Percentiles rank a stretch among this genome's conserved stretches.
phyloP scores from a whole-genome alignment of 2,797 vertebrate genomes.

The Lutjanus campechanus region DNA sequence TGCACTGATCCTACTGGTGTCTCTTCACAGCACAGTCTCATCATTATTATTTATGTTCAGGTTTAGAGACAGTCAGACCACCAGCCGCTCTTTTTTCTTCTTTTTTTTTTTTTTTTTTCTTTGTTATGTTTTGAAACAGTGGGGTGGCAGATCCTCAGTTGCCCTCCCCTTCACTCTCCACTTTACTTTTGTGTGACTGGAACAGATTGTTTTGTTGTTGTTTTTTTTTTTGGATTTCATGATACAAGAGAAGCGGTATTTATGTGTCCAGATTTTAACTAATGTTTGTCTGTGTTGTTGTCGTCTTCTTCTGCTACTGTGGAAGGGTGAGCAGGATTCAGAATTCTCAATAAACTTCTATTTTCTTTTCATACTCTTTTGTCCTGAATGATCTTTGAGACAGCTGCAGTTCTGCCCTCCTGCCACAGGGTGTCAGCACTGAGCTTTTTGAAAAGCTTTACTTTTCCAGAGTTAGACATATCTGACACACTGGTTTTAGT shows the following conservation, averaged over 20 bases:
- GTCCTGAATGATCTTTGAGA: neutral
- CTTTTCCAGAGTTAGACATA: neutral
- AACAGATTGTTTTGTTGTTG: slow-evolving; percentile 58
- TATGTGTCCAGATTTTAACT: slow-evolving; percentile 78
- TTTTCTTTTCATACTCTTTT: slow-evolving; percentile 83
- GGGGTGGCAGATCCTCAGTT: slow-evolving; percentile 17
- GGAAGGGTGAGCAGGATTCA: slow-evolving; percentile 82
- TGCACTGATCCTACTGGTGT: slow-evolving; percentile 64
- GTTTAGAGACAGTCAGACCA: slow-evolving; percentile 58
- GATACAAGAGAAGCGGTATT: slow-evolving; percentile 71
- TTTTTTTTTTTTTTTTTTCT: slow-evolving; percentile 13
- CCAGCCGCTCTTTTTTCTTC: slow-evolving; percentile 40
- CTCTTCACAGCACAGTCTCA: slow-evolving; percentile 54
- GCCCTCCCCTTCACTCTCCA: slow-evolving; percentile 16
- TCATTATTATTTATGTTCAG: slow-evolving; percentile 72
- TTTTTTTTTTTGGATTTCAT: slow-evolving; percentile 59
- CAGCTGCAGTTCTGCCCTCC: neutral
- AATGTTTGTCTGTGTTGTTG: slow-evolving; percentile 62
- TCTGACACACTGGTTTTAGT: neutral
- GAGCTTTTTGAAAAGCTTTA: neutral
- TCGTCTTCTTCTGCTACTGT: slow-evolving; percentile 76
- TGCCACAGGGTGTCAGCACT: slow-evolving; percentile 55
- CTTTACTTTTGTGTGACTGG: slow-evolving; percentile 52
- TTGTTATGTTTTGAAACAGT: slow-evolving; percentile 44
- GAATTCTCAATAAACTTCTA: slow-evolving; percentile 88